These are phyloP conservation scores for Heterotilapia buettikoferi DNA, from an alignment of 2,113 vertebrate species.

Conservation along the genomic window DNA sequence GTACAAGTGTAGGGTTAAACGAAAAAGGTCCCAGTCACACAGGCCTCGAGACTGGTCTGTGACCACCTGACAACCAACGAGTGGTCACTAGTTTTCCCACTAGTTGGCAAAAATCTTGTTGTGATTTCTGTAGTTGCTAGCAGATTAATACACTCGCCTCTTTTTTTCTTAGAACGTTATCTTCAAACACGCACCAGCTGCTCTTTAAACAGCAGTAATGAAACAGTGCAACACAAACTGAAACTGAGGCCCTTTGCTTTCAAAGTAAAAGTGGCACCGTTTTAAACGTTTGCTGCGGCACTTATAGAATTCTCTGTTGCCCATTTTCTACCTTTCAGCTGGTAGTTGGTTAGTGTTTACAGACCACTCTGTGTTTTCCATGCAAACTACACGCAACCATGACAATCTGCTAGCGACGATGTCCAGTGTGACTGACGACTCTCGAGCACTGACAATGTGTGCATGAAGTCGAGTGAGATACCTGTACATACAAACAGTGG, in stretches of 20 bases:
- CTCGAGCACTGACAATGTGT: neutral
- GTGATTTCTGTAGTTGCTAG: neutral
- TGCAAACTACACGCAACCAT: neutral
- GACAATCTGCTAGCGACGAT: neutral
- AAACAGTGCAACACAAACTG: neutral
- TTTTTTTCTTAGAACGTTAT: neutral
- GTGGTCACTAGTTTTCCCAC: neutral
- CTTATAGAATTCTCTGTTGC: neutral
- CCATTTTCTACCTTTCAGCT: neutral
- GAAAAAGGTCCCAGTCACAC: neutral
- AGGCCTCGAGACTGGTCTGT: neutral
- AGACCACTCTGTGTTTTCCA: neutral
- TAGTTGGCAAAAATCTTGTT: neutral
- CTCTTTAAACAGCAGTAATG: neutral
- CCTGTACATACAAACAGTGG: neutral
- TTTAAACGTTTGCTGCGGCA: neutral
- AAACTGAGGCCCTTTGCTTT: neutral
- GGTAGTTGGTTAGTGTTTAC: neutral
- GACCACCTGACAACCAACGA: neutral
- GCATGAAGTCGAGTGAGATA: neutral
- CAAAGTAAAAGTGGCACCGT: neutral
- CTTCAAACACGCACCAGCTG: neutral
- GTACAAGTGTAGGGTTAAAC: neutral
- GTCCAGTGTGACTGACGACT: neutral
- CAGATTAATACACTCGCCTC: neutral